These are phyloP conservation scores for Globodera rostochiensis DNA, from an alignment of 1,140 invertebrate species.

Conservation along the genomic window DNA sequence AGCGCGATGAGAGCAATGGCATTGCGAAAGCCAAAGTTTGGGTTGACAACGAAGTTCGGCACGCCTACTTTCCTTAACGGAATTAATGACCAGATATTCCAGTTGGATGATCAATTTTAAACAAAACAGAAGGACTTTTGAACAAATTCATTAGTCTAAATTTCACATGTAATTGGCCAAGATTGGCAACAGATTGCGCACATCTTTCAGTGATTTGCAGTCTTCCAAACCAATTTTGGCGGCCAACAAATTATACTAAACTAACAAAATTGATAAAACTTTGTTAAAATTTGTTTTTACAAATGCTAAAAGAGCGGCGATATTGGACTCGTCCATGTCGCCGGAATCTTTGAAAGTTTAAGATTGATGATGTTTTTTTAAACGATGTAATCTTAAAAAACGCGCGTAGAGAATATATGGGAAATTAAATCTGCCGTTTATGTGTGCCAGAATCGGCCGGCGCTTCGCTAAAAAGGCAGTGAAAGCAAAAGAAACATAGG, in stretches of 20 bases:
- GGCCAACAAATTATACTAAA: conserved; percentile 13
- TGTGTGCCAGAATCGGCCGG: no score
- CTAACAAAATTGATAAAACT: not conserved
- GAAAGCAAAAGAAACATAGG: no score
- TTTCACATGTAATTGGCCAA: conserved; percentile 2
- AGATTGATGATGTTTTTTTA: no score
- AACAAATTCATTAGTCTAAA: not conserved
- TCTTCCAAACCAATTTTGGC: conserved; percentile 8
- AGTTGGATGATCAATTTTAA: not conserved
- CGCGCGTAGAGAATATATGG: no score
- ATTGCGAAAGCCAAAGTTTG: conserved; percentile 6
- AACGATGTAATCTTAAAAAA: no score
- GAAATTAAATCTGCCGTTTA: no score
- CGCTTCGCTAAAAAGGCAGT: no score
- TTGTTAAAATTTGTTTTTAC: no score
- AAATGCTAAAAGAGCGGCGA: no score
- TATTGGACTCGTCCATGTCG: no score
- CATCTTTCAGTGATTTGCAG: not conserved
- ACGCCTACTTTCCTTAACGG: not conserved
- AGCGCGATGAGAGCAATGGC: not conserved
- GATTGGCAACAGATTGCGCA: conserved; percentile 15
- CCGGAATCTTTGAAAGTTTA: no score
- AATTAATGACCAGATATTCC: not conserved
- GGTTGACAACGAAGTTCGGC: not conserved
- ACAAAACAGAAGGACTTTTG: not conserved